Evolutionary conservation across 2,797 vertebrate species (phyloP), one percentile per base, ranked within the genome.

Genomic region (Otus scops): DNA sequence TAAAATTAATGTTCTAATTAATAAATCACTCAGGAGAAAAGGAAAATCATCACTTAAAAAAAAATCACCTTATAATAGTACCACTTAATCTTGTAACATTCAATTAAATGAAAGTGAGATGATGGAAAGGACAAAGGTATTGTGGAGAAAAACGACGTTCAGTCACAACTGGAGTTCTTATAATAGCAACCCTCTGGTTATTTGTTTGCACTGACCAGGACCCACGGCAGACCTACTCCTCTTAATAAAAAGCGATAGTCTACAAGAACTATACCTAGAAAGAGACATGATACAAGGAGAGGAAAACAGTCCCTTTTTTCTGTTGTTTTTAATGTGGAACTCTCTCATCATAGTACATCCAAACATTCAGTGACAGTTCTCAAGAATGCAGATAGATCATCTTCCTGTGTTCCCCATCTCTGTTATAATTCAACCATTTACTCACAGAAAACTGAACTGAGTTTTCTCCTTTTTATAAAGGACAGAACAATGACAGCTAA

Each of bases 1-100:
- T 92, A 9, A 92, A 96, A 92, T 94, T 83, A 88, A 96, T 94
- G 69, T 77, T 88, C 87, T 93, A 95, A 91, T 94, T 92, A 96
- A 89, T 94, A 92, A 92, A 93, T 74, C 86, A 77, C 81, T 67
- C 68, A 11, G 53, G 78, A 93, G 93, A 89, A 92, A 93, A 93
- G 38, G 51, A 95, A 96, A 92, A 93, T 70, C 34, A 85, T 47
- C 68, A 71, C 75, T 96, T 91, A 1, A 92, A 92, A 85, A 68
- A 80, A 95, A 70, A 78, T 80, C 71, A 92, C 39, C 50, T 80
- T 78, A 34, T 85, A 89, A 94, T 69, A 94, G 89, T 84, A 93
- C 57, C 57, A 89, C 41, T 95, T 95, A 93, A 71, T 96, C 75
- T 92, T 85, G 48, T 71, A 86, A 43, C 45, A 84, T 61, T 68